These are phyloP conservation scores for Achroia grisella DNA, from an alignment of 1,140 invertebrate species.

Conservation along the genomic window DNA sequence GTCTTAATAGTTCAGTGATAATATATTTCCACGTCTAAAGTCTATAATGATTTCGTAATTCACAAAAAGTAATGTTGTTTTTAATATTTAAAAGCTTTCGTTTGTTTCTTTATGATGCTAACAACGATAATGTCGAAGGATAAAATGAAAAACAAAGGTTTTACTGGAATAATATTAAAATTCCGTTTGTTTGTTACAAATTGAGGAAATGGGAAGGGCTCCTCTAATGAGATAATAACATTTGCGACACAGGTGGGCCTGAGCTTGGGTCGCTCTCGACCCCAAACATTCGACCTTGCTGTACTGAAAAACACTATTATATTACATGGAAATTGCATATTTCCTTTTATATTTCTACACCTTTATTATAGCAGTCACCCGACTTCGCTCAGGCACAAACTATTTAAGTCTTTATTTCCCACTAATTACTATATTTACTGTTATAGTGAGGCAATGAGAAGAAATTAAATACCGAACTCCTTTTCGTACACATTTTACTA, in stretches of 20 bases:
- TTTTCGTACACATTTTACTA: too few species aligned
- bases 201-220: slow-evolving; percentile 37
- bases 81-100: neutral
- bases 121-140: slow-evolving; percentile 14
- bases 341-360: neutral
- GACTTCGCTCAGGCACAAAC: too few species aligned
- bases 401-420: too few species aligned
- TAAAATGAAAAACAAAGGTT: slow-evolving; percentile 17
- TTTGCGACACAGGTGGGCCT: slow-evolving; percentile 38
- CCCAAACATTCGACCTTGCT: slow-evolving; percentile 22
- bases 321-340: neutral
- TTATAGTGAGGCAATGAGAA: too few species aligned
- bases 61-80: too few species aligned
- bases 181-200: slow-evolving; percentile 47
- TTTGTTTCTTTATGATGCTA: slow-evolving; percentile 8
- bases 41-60: too few species aligned
- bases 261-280: slow-evolving; percentile 1
- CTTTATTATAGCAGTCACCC: too few species aligned
- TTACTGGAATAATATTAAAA: slow-evolving; percentile 37
- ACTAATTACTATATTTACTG: too few species aligned
- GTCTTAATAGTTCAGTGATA: too few species aligned
- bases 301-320: neutral
- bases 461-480: too few species aligned
- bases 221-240: slow-evolving; percentile 52
- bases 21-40: too few species aligned